These are phyloP conservation scores for Smutsia gigantea DNA, from an alignment of 2,797 vertebrate species.

Conservation along the genomic window DNA sequence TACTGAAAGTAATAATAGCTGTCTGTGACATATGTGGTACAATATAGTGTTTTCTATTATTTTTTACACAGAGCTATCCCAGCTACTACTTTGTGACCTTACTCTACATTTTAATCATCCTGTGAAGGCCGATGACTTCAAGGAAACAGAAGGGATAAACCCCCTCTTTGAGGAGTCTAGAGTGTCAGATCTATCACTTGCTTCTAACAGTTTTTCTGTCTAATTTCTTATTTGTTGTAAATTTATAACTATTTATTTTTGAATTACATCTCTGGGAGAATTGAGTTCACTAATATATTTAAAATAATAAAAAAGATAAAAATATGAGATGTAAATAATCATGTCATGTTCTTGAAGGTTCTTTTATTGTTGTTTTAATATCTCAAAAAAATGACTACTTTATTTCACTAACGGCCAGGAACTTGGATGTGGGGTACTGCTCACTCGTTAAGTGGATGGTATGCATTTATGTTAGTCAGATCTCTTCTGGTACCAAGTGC, in stretches of 20 bases:
- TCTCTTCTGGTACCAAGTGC: neutral
- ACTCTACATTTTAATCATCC: conserved; percentile 89
- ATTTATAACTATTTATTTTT: conserved; percentile 26
- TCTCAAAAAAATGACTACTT: conserved; percentile 2
- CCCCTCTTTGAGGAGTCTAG: conserved; percentile 72
- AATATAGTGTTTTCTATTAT: neutral
- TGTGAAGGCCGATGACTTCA: conserved; percentile 75
- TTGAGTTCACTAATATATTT: conserved; percentile 38
- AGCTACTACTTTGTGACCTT: conserved; percentile 92
- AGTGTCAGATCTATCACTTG: neutral
- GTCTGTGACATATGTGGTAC: neutral
- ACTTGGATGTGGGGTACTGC: neutral
- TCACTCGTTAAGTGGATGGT: neutral
- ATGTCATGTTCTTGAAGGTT: conserved; percentile 9
- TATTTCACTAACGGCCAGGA: neutral
- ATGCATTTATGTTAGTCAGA: neutral
- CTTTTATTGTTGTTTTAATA: conserved; percentile 6
- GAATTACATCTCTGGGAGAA: conserved; percentile 31
- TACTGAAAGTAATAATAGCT: neutral
- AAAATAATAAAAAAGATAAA: conserved; percentile 51
- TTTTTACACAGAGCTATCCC: conserved; percentile 87
- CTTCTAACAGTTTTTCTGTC: conserved; percentile 26
- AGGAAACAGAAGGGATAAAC: conserved; percentile 76
- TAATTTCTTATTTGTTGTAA: conserved; percentile 66
- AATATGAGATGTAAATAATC: conserved; percentile 40